Base-by-base conservation (phyloP, 1,140 invertebrate species). In the Penaeus indicus region DNA sequence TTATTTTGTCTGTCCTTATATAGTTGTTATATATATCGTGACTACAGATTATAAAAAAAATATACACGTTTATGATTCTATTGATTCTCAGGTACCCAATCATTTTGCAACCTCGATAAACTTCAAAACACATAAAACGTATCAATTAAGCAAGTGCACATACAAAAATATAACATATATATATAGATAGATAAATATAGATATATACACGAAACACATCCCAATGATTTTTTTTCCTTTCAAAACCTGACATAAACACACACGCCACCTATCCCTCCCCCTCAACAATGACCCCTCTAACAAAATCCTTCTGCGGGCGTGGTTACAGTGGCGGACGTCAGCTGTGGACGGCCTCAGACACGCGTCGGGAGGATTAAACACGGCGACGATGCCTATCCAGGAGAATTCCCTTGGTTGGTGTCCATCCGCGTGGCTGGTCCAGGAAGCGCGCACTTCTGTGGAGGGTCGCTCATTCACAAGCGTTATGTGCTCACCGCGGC, bases 371-470 rank as follows among this genome's bases (percentile, higher is more conserved):
- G 72, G 27, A 79, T 88, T 19, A 88, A 88, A 69, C 25, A 61
- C 1, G 87, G 87, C 3, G 16, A 21, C 13, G 62, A 84, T 18
- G 87, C 87, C 2, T n/a, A 1, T 21, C 81, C 79, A 25, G 81
- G 82, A 25, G 81, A 84, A 75, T 88, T 84, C 61, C 87, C 87
- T 1, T 88, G 87, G 87, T 27, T 88, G 22, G 81, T 88, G 25
- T 88, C 87, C 60, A 84, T 88, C 32, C 32, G 87, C 13, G 72
- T 78, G 0, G 25, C 69, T 4, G 87, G 87, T 0, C 47, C 81
- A 0, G 19, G 22, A 7, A 27, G 69, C 21, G 81, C n/a, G 5
- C 87, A 88, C 47, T 88, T 79, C 81, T 88, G 87, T 32, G 87
- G 87, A 5, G 87, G 87, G 1, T 67, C 81, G 19, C 87, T 88